phyloP scores from a whole-genome alignment of 2,888 invertebrate genomes.

The Eupithecia inturbata region DNA sequence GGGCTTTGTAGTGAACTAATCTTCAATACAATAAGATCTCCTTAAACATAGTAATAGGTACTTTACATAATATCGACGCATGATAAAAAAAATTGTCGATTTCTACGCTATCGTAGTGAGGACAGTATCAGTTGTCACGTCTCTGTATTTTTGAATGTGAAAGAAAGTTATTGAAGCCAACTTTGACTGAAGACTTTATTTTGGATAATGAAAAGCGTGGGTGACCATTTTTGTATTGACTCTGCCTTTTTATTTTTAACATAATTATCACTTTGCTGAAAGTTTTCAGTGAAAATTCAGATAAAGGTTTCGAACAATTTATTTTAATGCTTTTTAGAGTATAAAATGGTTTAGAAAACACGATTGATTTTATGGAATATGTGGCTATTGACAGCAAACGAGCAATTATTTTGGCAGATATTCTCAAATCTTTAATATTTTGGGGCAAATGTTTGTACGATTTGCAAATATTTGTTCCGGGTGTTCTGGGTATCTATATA shows the following conservation, averaged over 20 bases:
- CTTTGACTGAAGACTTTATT: not conserved
- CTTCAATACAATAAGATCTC: not conserved
- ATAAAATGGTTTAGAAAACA: not conserved
- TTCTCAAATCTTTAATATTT: not conserved
- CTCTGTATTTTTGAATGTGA: not conserved
- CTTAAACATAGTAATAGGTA: not conserved
- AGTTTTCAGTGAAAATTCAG: not conserved
- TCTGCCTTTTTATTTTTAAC: not conserved
- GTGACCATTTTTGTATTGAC: not conserved
- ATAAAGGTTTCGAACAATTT: not conserved
- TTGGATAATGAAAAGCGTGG: not conserved
- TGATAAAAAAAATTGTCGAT: not conserved
- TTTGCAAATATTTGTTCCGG: no score
- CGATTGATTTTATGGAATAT: not conserved
- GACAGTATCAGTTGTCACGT: not conserved
- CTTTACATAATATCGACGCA: not conserved
- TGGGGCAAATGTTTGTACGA: no score
- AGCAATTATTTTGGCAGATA: not conserved
- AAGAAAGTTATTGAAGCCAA: not conserved
- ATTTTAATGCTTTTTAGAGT: not conserved
- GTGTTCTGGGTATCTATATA: no score
- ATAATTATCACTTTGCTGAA: conserved; percentile 5
- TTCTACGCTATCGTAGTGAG: not conserved
- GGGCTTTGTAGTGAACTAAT: conserved; percentile 3
- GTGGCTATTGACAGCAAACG: not conserved